A percentile compares a stretch with the other conserved stretches of the same genome.
Conservation (phyloP, 2,888 invertebrate genomes). For the Scaptomyza parva region DNA sequence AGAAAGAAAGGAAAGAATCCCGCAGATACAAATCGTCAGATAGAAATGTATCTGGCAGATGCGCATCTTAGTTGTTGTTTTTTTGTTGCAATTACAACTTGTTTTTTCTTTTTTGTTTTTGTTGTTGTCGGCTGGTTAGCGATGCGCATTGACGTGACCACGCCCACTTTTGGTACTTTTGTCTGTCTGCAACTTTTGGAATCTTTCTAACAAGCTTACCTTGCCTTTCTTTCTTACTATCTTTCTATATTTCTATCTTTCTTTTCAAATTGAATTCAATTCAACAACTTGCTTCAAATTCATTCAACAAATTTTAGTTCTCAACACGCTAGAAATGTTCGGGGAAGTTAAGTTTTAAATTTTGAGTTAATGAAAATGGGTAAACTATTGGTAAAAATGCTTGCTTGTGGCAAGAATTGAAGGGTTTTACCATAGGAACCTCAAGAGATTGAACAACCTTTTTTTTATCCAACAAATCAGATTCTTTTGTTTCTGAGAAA, state of each 20-base stretch:
- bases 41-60: slow-evolving; percentile 59
- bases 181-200: not conserved
- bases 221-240: too few relatives aligned
- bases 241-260: not conserved
- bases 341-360: too few relatives aligned
- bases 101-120: slow-evolving; percentile 36
- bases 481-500: too few relatives aligned
- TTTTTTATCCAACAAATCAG: too few relatives aligned
- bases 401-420: too few relatives aligned
- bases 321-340: not conserved
- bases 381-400: too few relatives aligned
- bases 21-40: slow-evolving; percentile 58
- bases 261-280: not conserved
- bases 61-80: slow-evolving; percentile 33
- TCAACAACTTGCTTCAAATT: not conserved
- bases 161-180: slow-evolving; percentile 26
- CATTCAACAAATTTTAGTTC: not conserved
- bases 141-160: slow-evolving; percentile 40
- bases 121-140: slow-evolving; percentile 41
- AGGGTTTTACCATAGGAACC: too few relatives aligned
- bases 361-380: too few relatives aligned
- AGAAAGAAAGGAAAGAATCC: too few relatives aligned
- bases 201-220: too few relatives aligned
- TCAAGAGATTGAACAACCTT: too few relatives aligned
- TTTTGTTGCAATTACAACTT: slow-evolving; percentile 74